Conservation (phyloP, 1,140 invertebrate species). For the Sarcophaga peregrina region DNA sequence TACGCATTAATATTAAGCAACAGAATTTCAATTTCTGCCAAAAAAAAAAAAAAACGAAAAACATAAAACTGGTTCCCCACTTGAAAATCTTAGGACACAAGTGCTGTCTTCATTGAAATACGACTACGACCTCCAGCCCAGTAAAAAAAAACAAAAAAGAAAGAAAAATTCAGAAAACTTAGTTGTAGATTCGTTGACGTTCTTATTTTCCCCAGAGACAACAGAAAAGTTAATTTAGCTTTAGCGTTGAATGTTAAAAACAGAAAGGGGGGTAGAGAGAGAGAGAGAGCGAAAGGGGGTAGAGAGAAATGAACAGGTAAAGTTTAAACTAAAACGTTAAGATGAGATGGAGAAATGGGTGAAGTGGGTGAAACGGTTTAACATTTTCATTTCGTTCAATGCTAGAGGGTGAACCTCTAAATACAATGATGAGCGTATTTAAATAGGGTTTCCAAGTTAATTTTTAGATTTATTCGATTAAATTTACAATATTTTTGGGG, state of each 20-base stretch:
- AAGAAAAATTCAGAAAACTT: not conserved
- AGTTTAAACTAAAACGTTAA: not conserved
- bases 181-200: not conserved
- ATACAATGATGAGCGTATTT: too few relatives aligned
- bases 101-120: not conserved
- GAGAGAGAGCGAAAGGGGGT: not conserved
- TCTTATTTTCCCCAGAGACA: not conserved
- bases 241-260: not conserved
- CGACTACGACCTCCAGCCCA: not conserved
- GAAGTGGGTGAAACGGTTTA: not conserved
- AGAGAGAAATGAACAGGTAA: not conserved
- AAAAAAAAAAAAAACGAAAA: too few relatives aligned
- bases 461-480: too few relatives aligned
- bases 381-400: not conserved
- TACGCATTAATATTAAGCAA: too few relatives aligned
- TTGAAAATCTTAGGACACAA: not conserved
- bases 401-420: too few relatives aligned
- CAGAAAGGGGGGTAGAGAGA: not conserved
- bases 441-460: too few relatives aligned
- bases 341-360: too few relatives aligned
- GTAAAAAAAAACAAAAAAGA: not conserved
- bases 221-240: constrained; percentile 2
- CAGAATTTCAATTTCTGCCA: too few relatives aligned
- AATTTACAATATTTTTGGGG: too few relatives aligned
- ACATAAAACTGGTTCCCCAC: too few relatives aligned